These are phyloP conservation scores for Rhizoglyphus robini DNA, from an alignment of 1,140 invertebrate species.

Conservation along the genomic window DNA sequence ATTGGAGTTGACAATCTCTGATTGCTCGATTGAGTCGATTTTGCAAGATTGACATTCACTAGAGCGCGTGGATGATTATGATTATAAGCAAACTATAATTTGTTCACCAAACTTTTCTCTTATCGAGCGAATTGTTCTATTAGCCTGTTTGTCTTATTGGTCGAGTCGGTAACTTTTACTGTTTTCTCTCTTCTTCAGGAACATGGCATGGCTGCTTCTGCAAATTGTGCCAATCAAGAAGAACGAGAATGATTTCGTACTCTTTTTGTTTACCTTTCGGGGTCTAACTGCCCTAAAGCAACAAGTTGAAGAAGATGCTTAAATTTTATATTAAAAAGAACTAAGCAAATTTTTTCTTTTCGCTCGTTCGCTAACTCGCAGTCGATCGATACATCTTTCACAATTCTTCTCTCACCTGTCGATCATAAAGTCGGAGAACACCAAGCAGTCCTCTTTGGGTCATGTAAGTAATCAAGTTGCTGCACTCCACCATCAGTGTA, in stretches of 20 bases:
- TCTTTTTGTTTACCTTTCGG: conserved; percentile 84
- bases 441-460: conserved; percentile 76
- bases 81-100: too few species aligned
- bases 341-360: conserved; percentile 95
- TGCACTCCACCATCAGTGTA: too few species aligned
- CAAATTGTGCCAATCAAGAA: conserved; percentile 97
- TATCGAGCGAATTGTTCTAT: not conserved
- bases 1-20: not conserved
- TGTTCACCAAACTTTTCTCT: too few species aligned
- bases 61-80: too few species aligned
- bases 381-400: conserved; percentile 72
- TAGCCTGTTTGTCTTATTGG: not conserved
- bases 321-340: too few species aligned
- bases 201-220: conserved; percentile 93
- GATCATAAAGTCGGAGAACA: conserved; percentile 52
- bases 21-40: not conserved
- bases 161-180: not conserved
- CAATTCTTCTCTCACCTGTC: conserved; percentile 83
- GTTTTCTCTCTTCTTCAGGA: conserved; percentile 50
- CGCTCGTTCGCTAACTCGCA: conserved; percentile 86
- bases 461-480: conserved; percentile 60
- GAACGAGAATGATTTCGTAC: conserved; percentile 83
- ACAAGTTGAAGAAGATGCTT: conserved; percentile 74
- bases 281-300: conserved; percentile 90
- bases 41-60: not conserved